Evolutionary conservation across 2,888 invertebrate species (phyloP), one percentile per base, ranked within the genome.

Genomic region (Noctua pronuba): DNA sequence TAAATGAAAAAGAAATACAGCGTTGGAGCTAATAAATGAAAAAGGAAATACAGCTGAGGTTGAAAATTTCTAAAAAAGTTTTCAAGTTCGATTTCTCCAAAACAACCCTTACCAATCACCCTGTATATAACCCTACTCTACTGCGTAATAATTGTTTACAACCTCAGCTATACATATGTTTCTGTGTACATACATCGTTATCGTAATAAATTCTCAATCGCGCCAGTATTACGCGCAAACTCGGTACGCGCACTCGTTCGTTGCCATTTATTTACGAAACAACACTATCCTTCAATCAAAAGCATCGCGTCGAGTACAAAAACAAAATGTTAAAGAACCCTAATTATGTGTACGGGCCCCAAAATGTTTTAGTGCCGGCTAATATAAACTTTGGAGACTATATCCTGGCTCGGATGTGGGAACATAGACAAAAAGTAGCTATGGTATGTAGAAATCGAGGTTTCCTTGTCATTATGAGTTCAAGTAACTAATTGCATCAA

Each of bases 241-340:
- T 73, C 4, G 3, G 0, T 5, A 31, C 62, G 72, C 16, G 1
- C 66, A 44, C 41, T 35, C 66, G 84, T 52, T 4, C 5, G 11
- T 49, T 11, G 11, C 16, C 1, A 46, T 28, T n/a, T 41, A 62
- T 41, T 58, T 28, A 52, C 31, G 13, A 8, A 31, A 58, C 13
- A 69, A 28, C 2, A 6, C 18, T 13, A n/a, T 7, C 2, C 0
- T 5, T 31, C 1, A 31, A 38, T 49, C 2, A 10, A 5, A 11
- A 24, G 13, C 16, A 1, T 49, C 18, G 16, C 11, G 44, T 41
- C 13, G 31, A 1, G 21, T 62, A 44, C 58, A 11, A 60, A 62
- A 58, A 70, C n/a, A 79, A 41, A n/a, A 96, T 96, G 96, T 89
- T 94, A 46, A 93, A 91, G 75, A 94, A 95, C 58, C 92, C 92